These are phyloP conservation scores for Gastrophryne carolinensis DNA, from an alignment of 2,797 vertebrate species.

Conservation along the genomic window DNA sequence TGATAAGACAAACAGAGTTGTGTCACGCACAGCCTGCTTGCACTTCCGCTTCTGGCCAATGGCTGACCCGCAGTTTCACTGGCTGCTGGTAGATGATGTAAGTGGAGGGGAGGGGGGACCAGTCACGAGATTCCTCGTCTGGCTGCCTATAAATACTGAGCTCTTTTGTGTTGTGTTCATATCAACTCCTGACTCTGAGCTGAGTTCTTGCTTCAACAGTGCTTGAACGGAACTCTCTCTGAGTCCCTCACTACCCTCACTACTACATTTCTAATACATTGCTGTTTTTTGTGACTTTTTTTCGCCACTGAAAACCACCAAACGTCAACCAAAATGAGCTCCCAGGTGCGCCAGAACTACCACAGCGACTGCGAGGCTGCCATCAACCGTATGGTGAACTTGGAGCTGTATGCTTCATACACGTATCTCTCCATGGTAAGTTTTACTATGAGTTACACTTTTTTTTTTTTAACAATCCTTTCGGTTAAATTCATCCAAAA, in stretches of 20 bases:
- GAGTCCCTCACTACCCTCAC: constrained; percentile 20
- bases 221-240: constrained; percentile 68
- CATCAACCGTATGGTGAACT: constrained; percentile 79
- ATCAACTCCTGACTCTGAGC: constrained; percentile 30
- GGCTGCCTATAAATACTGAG: constrained; percentile 22
- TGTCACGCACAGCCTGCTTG: too few species aligned
- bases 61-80: neutral
- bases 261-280: neutral
- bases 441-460: neutral
- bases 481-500: too few species aligned
- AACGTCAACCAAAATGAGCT: constrained; percentile 68
- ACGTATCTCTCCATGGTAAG: constrained; percentile 80
- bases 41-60: neutral
- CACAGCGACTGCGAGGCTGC: constrained; percentile 78
- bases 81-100: neutral
- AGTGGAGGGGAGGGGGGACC: neutral
- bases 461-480: too few species aligned
- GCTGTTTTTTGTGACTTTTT: neutral
- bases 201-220: constrained; percentile 73
- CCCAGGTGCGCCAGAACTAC: constrained; percentile 83
- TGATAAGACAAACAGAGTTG: too few species aligned
- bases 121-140: neutral
- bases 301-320: constrained; percentile 24
- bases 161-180: neutral
- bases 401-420: constrained; percentile 78